Evolutionary conservation across 37 sponge, comb jelly and placozoan species (phyloP).

Genomic region (Agelas oroides): DNA sequence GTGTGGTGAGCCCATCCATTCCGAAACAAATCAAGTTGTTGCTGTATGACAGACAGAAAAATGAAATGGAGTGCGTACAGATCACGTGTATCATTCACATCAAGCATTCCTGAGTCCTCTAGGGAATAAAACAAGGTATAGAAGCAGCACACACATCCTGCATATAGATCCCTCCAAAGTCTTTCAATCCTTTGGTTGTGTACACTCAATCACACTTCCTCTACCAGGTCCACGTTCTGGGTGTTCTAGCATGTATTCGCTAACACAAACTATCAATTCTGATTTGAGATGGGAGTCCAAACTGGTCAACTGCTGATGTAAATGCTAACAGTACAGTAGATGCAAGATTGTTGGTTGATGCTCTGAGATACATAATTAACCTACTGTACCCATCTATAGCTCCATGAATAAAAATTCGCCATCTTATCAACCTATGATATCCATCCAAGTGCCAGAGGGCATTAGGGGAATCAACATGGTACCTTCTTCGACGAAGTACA

Average conservation of each 20-base stretch:
- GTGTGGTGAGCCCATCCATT: too few relatives aligned
- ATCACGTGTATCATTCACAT: conserved; percentile 23
- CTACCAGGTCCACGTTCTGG: conserved; percentile 67
- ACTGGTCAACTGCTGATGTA: too few relatives aligned
- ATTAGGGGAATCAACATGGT: conserved; percentile 64
- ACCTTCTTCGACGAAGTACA: conserved; percentile 52
- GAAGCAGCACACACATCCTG: conserved; percentile 60
- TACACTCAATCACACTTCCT: conserved; percentile 65
- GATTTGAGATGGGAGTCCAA: too few relatives aligned
- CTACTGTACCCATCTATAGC: too few relatives aligned
- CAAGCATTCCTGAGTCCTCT: conserved; percentile 52
- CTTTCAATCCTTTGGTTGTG: conserved; percentile 86
- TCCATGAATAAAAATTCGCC: conserved; percentile 73
- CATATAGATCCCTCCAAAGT: conserved; percentile 69
- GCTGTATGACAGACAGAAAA: conserved; percentile 43
- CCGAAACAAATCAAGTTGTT: conserved; percentile 40
- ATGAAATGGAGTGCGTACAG: conserved; percentile 67
- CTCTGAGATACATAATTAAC: too few relatives aligned
- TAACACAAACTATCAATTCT: too few relatives aligned
- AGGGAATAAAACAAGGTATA: conserved; percentile 53
- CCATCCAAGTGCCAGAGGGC: conserved; percentile 80
- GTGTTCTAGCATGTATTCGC: conserved; percentile 77
- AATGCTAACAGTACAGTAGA: too few relatives aligned
- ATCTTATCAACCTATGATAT: conserved; percentile 71
- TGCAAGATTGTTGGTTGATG: too few relatives aligned